Base-by-base conservation (phyloP, 2,113 vertebrate species). In the Amazona guildingii region DNA sequence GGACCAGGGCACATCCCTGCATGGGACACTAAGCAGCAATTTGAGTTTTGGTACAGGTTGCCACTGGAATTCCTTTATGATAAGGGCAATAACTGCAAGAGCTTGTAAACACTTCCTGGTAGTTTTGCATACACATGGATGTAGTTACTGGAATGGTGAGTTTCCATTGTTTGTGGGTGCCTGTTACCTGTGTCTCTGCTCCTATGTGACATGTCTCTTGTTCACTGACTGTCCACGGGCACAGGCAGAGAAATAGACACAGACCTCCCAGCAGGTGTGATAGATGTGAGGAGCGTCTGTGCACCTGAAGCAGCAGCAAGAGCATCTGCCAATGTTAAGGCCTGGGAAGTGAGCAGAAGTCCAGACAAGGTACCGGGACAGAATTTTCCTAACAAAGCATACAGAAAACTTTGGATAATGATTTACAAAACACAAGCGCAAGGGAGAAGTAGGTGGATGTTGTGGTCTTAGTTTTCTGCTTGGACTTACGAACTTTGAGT, bases 21-120 rank as follows among this genome's bases (percentile, higher is more conserved):
- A 0, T 33, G 8, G 39, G 24, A 4, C 59, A 5, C 29, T 1
- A 3, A 20, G 29, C 11, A 6, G 13, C 14, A 59, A 16, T 23
- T 17, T 13, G 49, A 17, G 15, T 25, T 66, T 57, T 27, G 19
- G 41, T 43, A 52, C 48, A 55, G 35, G 21, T 21, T 20, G 57
- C 16, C 63, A 7, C 2, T 1, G 44, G 28, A 48, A 19, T 76
- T 31, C 14, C 39, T 62, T 41, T 46, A n/a, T 28, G n/a, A 6
- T 39, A 41, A 69, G 24, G 12, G 41, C 17, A 49, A 24, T n/a
- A 25, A 3, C 29, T 72, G n/a, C 51, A 66, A 14, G 37, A 72
- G 16, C 16, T 85, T n/a, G 14, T 4, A 6, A 61, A 13, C 31
- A 33, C n/a, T 16, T 77, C 41, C 12, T 23, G 20, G 20, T 23